Evolutionary conservation across 2,888 invertebrate species (phyloP), one percentile per base, ranked within the genome.

Genomic region (Dolichomitus sp.): DNA sequence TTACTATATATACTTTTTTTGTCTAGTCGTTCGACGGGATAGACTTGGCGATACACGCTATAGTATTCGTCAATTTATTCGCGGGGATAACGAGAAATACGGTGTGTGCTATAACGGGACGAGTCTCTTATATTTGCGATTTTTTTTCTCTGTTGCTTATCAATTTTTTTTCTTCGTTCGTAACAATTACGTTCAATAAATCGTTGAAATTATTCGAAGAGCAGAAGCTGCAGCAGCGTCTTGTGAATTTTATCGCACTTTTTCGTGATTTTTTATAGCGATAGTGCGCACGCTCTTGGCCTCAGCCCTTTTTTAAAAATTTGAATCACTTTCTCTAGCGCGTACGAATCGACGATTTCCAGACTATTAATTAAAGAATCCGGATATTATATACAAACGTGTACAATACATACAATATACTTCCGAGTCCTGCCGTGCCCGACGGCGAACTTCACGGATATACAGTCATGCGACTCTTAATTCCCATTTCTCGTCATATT

Each of bases 401-500:
- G 80, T 83, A 80, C 83, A 83, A 80, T 80, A 83, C 83, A 83
- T 88, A 89, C 86, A 88, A 88, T 90, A 87, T 83, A 87, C 84
- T 87, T 86, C 85, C 85, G 85, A 75, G 80, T 85, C 52, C 81
- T 69, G 87, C 83, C 85, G 85, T 86, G 81, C 84, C 87, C 87
- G 88, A 84, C 80, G 78, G 76, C 76, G 76, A 75, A 81, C 65
- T 70, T 80, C 76, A 87, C 86, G 85, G 70, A 45, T 80, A 80
- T 83, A 74, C 42, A 72, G 70, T 66, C 77, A 50, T 45, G 57
- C 30, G 81, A 66, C 77, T 57, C 27, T 48, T 30, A 45, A 50
- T 42, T 59, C 54, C 23, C 45, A 17, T 42, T 14, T 50, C 48
- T 50, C 61, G 61, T 37, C 40, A 37, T 61, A 37, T 19, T 19